These are phyloP conservation scores for Mayetiola destructor DNA, from an alignment of 2,888 invertebrate genomes.

Conservation along the genomic window DNA sequence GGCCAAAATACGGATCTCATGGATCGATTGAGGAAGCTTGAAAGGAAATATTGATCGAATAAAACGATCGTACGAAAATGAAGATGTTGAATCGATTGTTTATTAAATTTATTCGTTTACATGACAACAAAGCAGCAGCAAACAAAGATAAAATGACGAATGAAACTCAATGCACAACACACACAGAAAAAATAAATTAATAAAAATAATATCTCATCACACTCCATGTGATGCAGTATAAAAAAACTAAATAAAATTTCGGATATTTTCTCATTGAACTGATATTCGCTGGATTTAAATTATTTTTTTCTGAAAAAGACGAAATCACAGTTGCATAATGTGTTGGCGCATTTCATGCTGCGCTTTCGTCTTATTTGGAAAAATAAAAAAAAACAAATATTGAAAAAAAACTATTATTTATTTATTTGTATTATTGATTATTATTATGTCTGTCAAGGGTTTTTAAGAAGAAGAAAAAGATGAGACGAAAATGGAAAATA, in stretches of 20 bases:
- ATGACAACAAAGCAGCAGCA: not conserved
- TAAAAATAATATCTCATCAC: not conserved
- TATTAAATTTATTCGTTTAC: not conserved
- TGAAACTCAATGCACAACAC: not conserved
- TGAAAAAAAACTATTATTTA: conserved; percentile 8
- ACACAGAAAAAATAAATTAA: not conserved
- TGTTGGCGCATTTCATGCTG: too few relatives aligned
- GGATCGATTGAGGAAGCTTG: not conserved
- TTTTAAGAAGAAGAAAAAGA: conserved; percentile 4
- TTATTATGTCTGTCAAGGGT: conserved; percentile 9
- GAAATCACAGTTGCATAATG: too few relatives aligned
- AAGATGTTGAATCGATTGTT: not conserved
- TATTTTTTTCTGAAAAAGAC: conserved; percentile 10
- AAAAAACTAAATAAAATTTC: not conserved
- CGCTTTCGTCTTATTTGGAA: too few relatives aligned
- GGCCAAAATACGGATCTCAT: too few relatives aligned
- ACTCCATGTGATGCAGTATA: too few relatives aligned
- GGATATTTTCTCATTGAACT: conserved; percentile 4
- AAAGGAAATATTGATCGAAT: not conserved
- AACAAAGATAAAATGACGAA: not conserved
- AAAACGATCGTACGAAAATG: not conserved
- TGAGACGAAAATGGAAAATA: not conserved
- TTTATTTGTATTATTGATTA: not conserved
- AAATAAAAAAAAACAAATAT: not conserved
- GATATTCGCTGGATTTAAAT: conserved; percentile 2